Evolutionary conservation across 1,140 invertebrate genomes (phyloP).

Genomic region (Drosophila watanabei): DNA sequence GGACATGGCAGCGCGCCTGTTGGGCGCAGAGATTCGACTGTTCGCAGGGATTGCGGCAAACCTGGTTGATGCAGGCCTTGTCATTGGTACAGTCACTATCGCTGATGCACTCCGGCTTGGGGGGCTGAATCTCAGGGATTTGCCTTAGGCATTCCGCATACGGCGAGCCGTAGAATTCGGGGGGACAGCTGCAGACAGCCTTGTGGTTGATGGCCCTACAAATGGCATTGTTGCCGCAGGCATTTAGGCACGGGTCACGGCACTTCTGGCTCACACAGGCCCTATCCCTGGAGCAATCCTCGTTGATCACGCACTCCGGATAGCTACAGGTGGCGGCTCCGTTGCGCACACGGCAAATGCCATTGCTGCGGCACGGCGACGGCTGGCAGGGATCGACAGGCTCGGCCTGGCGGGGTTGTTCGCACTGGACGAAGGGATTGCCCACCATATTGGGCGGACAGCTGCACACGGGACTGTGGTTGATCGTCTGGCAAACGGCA

Average conservation of each 20-base stretch:
- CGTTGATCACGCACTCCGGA: constrained; percentile 94
- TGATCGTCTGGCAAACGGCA: constrained; percentile 89
- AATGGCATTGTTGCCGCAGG: constrained; percentile 94
- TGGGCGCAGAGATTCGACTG: constrained; percentile 90
- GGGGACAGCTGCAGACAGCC: constrained; percentile 92
- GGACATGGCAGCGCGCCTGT: constrained; percentile 93
- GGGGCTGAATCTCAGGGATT: constrained; percentile 85
- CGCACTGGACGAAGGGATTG: constrained; percentile 93
- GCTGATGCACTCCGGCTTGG: constrained; percentile 91
- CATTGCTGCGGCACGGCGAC: constrained; percentile 92
- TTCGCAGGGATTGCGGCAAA: constrained; percentile 92
- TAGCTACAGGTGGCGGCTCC: constrained; percentile 91
- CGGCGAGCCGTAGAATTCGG: constrained; percentile 92
- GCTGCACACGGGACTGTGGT: constrained; percentile 92
- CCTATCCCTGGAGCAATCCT: constrained; percentile 92
- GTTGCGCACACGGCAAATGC: constrained; percentile 91
- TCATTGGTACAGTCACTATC: constrained; percentile 94
- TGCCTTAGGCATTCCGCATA: constrained; percentile 89
- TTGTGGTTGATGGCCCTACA: constrained; percentile 94
- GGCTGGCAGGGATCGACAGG: constrained; percentile 91
- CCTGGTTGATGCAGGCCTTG: constrained; percentile 92
- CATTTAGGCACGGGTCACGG: constrained; percentile 91
- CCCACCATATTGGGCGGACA: constrained; percentile 88
- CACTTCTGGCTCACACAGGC: constrained; percentile 94
- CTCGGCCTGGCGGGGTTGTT: constrained; percentile 69